Conservation (phyloP, 2,797 vertebrate species). For the Megaceryle alcyon region DNA sequence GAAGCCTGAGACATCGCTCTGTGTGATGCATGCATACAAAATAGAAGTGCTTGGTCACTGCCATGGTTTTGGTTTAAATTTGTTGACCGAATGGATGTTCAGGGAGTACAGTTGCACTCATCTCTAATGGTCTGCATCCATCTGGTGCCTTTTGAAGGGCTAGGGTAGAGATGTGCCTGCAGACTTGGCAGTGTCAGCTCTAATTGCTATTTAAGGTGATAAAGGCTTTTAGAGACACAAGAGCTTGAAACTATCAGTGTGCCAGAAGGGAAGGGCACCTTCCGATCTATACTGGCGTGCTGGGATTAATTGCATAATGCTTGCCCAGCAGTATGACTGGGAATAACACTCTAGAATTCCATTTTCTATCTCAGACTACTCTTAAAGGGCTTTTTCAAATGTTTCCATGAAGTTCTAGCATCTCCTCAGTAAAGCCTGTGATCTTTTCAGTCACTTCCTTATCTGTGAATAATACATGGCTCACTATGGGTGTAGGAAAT, state of each 20-base stretch:
- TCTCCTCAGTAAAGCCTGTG: background rate
- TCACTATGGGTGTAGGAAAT: background rate
- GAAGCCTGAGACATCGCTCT: background rate
- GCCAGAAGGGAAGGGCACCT: background rate
- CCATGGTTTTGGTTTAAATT: background rate
- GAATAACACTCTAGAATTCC: background rate
- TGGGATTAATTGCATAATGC: background rate
- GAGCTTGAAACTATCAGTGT: background rate
- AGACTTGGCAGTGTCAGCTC: background rate
- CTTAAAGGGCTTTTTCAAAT: background rate
- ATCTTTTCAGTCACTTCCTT: background rate
- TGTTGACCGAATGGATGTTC: background rate
- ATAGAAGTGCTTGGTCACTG: background rate
- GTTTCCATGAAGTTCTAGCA: background rate
- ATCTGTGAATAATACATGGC: background rate
- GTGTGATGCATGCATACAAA: background rate
- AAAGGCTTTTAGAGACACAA: background rate
- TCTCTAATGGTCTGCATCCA: background rate
- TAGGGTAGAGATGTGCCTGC: background rate
- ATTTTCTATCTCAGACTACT: background rate
- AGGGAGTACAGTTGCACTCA: background rate
- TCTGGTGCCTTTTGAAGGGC: background rate
- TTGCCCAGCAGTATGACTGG: background rate
- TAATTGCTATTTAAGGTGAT: background rate
- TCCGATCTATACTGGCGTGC: background rate